Conservation (phyloP, 2,113 vertebrate genomes). For the Chaetorhynchus papuensis region DNA sequence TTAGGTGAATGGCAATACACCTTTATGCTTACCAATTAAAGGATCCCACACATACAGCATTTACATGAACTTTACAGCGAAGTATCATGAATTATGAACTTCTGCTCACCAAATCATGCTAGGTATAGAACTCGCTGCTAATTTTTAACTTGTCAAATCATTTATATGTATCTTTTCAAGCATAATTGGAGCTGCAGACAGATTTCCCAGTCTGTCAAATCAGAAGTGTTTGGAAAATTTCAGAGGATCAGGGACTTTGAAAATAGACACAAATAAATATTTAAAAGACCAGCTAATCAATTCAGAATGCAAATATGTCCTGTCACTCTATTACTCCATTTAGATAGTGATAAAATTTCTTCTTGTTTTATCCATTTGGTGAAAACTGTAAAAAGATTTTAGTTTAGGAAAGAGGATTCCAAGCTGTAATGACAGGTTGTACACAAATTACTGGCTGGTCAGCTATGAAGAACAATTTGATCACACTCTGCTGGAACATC, state of each 20-base stretch:
- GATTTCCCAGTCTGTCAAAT: constrained; percentile 59
- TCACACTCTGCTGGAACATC: background rate
- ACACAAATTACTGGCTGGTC: background rate
- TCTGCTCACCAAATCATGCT: constrained; percentile 36
- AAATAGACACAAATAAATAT: constrained; percentile 61
- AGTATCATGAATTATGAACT: constrained; percentile 62
- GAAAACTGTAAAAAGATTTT: background rate
- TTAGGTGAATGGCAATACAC: constrained; percentile 77
- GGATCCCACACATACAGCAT: constrained; percentile 28
- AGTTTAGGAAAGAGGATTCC: background rate
- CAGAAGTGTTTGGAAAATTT: constrained; percentile 55
- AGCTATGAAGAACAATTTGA: background rate
- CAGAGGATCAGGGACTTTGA: constrained; percentile 34
- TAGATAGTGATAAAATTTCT: background rate
- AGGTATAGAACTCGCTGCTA: constrained; percentile 58
- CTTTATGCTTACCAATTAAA: constrained; percentile 72
- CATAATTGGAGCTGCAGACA: constrained; percentile 65
- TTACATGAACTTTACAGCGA: constrained; percentile 43
- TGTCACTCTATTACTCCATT: constrained; percentile 28
- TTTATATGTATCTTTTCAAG: constrained; percentile 67
- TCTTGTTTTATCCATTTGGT: background rate
- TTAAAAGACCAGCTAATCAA: constrained; percentile 44
- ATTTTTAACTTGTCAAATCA: constrained; percentile 68
- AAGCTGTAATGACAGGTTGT: background rate
- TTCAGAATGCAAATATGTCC: constrained; percentile 45